Evolutionary conservation across 2,888 invertebrate species (phyloP), one percentile per base, ranked within the genome.

Genomic region (Hyalella azteca): DNA sequence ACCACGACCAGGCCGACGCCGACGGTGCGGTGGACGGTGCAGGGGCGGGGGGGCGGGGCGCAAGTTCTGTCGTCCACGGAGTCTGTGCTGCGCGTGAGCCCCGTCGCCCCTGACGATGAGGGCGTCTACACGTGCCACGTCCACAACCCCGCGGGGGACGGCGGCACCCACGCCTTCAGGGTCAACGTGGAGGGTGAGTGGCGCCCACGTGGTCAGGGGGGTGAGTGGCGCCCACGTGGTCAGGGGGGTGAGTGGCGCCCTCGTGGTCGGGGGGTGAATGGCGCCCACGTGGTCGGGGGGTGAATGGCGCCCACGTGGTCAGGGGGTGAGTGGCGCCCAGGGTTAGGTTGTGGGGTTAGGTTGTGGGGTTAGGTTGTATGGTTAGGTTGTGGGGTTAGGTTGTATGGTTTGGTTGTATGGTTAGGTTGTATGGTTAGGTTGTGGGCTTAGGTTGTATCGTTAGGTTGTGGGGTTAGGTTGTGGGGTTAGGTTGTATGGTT

Each of bases 121-220:
- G 84, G 79, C 2, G 50, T 81, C 11, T 84, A 82, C 73, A 79
- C 73, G 48, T 84, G 84, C 49, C 82, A 81, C 36, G 81, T 82
- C 54, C 54, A 60, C 59, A 84, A 78, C 73, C 78, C 79, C 15
- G 82, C 66, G 9, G 84, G 84, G 9, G 78, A 84, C 54, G 77
- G 81, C 1, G 60, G 76, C 26, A 73, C 66, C 3, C 80, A 82
- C 77, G 79, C 79, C 29, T 79, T 84, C 45, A 60, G 29, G 9
- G 78, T 84, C 32, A 59, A 81, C 29, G 77, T 84, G 9, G 79
- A 84, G 50, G 60, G 83, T 84, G 41, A 59, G 78, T 32, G 59
- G 26, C 29, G 3, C 1, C n/a, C 19, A 50, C 9, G 45, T 45
- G 45, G 15, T 11, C 9, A 15, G 45, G 9, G 45, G 15, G 45